A percentile compares a stretch with the other conserved stretches of the same genome.
These are phyloP conservation scores for Hedychridium roseum DNA, from an alignment of 2,888 invertebrate genomes.

Conservation along the genomic window DNA sequence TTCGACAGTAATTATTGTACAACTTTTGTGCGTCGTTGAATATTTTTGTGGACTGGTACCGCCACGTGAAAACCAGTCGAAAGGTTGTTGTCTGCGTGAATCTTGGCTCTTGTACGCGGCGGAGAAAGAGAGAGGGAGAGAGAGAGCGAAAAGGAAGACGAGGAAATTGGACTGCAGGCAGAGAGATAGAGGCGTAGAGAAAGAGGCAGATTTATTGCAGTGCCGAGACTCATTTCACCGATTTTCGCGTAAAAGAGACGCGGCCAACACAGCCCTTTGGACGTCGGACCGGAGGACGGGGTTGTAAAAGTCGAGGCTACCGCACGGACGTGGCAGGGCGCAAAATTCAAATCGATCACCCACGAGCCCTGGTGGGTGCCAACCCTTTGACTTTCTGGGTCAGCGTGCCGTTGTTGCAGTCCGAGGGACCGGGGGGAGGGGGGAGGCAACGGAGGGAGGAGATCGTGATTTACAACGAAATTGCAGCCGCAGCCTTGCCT, in stretches of 20 bases:
- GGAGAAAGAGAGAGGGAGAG: background rate
- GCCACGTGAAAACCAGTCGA: no score
- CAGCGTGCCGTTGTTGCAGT: conserved; percentile 37
- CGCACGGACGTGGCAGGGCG: conserved; percentile 19
- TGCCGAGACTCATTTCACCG: conserved; percentile 40
- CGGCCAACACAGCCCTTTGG: conserved; percentile 32
- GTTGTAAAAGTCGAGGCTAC: conserved; percentile 34
- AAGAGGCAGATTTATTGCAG: conserved; percentile 36
- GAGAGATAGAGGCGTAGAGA: conserved; percentile 1
- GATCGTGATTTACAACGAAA: conserved; percentile 34
- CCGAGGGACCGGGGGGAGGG: background rate
- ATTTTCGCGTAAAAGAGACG: conserved; percentile 48
- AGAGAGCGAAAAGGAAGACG: no score
- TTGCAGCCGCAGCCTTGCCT: conserved; percentile 25
- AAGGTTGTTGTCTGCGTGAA: no score
- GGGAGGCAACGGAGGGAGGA: background rate
- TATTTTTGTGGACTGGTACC: no score
- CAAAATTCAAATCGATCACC: conserved; percentile 45
- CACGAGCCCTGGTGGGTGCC: conserved; percentile 16
- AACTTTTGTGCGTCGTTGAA: no score
- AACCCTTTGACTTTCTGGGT: conserved; percentile 51
- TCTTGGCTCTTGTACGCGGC: no score
- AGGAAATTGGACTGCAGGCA: no score
- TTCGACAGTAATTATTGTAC: no score
- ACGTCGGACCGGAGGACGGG: conserved; percentile 25